Evolutionary conservation across 37 sponge, comb jelly and placozoan species (phyloP).

Genomic region (Aphrocallistes beatrix): DNA sequence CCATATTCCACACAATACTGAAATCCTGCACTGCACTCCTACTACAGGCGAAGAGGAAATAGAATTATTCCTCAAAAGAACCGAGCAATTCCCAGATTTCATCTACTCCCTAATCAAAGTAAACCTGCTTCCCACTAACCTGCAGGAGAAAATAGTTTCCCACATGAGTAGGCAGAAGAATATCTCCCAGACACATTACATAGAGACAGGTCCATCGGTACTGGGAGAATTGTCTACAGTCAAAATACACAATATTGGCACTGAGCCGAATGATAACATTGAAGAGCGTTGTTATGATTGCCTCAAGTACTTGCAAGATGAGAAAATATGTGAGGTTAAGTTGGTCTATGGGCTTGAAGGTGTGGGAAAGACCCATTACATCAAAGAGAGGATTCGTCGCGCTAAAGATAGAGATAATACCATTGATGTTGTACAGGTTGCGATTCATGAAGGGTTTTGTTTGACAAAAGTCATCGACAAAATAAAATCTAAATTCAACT

Average conservation of each 20-base stretch:
- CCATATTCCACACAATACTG: background rate
- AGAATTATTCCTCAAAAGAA: slow-evolving; percentile 11
- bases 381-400: slow-evolving; percentile 20
- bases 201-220: slow-evolving; percentile 56
- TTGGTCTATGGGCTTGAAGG: slow-evolving; percentile 25
- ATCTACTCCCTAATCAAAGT: background rate
- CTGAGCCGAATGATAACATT: background rate
- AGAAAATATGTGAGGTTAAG: background rate
- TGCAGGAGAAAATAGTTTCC: slow-evolving; percentile 4
- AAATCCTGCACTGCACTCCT: background rate
- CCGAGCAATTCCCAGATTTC: background rate
- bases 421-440: slow-evolving; percentile 1
- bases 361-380: slow-evolving; percentile 60
- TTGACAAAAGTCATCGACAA: background rate
- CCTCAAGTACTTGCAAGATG: background rate
- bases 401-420: background rate
- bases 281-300: background rate
- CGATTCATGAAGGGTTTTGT: background rate
- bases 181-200: slow-evolving; percentile 33
- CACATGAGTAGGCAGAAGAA: background rate
- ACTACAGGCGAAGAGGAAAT: background rate
- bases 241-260: background rate
- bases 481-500: background rate
- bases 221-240: slow-evolving; percentile 67
- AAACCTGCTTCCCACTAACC: background rate